phyloP scores from a whole-genome alignment of 2,888 invertebrate species.

The Amblyjoppa fuscipennis region DNA sequence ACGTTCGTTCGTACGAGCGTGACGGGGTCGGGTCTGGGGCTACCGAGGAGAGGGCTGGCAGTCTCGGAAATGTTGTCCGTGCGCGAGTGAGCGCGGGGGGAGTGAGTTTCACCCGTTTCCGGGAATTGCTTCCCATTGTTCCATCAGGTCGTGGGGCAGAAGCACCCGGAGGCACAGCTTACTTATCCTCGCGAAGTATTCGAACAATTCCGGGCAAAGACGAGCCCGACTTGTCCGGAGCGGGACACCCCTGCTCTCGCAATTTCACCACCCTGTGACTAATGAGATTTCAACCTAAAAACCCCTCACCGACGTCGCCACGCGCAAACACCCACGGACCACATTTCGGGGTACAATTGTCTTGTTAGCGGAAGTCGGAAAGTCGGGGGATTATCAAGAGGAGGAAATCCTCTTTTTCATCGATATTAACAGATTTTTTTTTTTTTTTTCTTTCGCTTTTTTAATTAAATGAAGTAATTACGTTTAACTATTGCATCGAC shows the following conservation, averaged over 20 bases:
- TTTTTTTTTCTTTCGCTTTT: neutral
- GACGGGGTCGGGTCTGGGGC: conserved; percentile 41
- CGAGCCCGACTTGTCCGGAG: conserved; percentile 27
- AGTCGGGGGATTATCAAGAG: neutral
- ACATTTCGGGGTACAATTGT: conserved; percentile 26
- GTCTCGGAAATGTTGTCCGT: conserved; percentile 53
- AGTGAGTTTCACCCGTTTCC: conserved; percentile 45
- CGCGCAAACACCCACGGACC: neutral
- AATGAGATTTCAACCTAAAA: conserved; percentile 68
- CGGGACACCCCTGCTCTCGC: conserved; percentile 13
- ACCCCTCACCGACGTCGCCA: neutral
- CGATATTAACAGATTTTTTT: neutral
- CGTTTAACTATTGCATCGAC: neutral
- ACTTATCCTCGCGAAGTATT: conserved; percentile 63
- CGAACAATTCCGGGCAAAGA: conserved; percentile 69
- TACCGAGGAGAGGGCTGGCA: conserved; percentile 7
- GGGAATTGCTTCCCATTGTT: conserved; percentile 71
- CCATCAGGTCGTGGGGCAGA: conserved; percentile 42
- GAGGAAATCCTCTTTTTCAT: neutral
- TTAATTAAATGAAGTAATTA: neutral
- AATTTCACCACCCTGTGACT: conserved; percentile 55
- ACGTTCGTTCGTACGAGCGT: conserved; percentile 60
- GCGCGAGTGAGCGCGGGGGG: conserved; percentile 14
- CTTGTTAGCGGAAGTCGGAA: neutral
- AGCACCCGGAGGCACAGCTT: conserved; percentile 57